Evolutionary conservation across 2,888 invertebrate genomes (phyloP).

Genomic region (Drosophila yooni): DNA sequence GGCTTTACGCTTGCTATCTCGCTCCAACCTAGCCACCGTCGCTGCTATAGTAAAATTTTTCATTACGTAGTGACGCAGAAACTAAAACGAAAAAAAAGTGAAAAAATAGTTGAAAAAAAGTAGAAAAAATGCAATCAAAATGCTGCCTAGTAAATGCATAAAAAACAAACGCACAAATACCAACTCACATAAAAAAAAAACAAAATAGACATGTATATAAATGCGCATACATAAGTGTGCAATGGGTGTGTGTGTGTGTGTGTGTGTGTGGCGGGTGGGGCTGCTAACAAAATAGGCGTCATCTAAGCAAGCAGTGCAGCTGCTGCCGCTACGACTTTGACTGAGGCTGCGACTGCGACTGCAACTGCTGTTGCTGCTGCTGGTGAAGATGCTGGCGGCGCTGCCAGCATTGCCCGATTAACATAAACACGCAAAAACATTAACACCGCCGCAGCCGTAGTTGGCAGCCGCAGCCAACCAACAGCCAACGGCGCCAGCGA

Average conservation of each 20-base stretch:
- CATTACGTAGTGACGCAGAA: conserved; percentile 59
- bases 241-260: conserved; percentile 21
- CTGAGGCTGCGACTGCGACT: conserved; percentile 1
- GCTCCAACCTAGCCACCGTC: conserved; percentile 28
- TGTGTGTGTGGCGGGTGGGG: conserved; percentile 36
- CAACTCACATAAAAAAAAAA: conserved; percentile 26
- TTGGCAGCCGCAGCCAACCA: conserved; percentile 63
- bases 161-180: conserved; percentile 63
- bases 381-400: conserved; percentile 27
- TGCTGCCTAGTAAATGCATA: conserved; percentile 77
- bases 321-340: conserved; percentile 6
- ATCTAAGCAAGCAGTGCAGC: conserved; percentile 72
- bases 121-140: conserved; percentile 75
- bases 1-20: conserved; percentile 34
- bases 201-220: conserved; percentile 17
- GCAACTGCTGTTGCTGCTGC: conserved; percentile 18
- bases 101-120: conserved; percentile 25
- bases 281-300: conserved; percentile 72
- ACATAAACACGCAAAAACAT: conserved; percentile 84
- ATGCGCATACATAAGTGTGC: conserved; percentile 22
- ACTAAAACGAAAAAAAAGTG: conserved; percentile 41
- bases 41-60: conserved; percentile 48
- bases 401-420: conserved; percentile 75
- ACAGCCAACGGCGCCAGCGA: conserved; percentile 63
- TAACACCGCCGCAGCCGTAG: conserved; percentile 71